Percentiles rank a stretch among this genome's conserved stretches.
These are phyloP conservation scores for Mormyrus proboscirostris DNA, from an alignment of 2,797 vertebrate species.

Conservation along the genomic window DNA sequence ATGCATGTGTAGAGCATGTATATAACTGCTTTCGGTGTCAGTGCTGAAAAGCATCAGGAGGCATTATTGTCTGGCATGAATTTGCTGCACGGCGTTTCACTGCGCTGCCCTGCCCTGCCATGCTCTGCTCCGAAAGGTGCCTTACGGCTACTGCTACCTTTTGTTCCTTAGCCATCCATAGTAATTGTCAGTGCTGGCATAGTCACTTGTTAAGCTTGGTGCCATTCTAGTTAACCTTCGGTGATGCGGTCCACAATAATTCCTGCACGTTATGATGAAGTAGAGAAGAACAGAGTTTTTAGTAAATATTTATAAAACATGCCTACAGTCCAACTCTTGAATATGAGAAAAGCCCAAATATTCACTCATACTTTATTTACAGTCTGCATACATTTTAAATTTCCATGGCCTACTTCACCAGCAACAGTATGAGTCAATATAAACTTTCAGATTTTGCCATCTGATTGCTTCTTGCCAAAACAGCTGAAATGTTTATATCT, in stretches of 20 bases:
- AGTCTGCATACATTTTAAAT: background rate
- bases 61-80: background rate
- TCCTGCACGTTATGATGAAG: background rate
- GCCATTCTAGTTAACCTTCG: background rate
- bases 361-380: background rate
- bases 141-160: background rate
- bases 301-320: background rate
- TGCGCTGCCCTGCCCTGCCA: background rate
- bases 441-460: constrained; percentile 4
- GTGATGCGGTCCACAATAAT: background rate
- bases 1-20: background rate
- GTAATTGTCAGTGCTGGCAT: background rate
- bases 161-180: background rate
- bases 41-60: background rate
- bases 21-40: background rate
- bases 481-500: background rate
- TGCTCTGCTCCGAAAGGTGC: background rate
- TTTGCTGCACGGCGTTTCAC: background rate
- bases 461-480: background rate
- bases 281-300: background rate
- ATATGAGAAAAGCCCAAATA: background rate
- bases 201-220: background rate
- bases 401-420: constrained; percentile 6
- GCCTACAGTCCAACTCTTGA: background rate
- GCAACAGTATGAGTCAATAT: constrained; percentile 6